A percentile compares a stretch with the other conserved stretches of the same genome.
Evolutionary conservation across 1,140 invertebrate genomes (phyloP).

Genomic region (Dendrolimus kikuchii): DNA sequence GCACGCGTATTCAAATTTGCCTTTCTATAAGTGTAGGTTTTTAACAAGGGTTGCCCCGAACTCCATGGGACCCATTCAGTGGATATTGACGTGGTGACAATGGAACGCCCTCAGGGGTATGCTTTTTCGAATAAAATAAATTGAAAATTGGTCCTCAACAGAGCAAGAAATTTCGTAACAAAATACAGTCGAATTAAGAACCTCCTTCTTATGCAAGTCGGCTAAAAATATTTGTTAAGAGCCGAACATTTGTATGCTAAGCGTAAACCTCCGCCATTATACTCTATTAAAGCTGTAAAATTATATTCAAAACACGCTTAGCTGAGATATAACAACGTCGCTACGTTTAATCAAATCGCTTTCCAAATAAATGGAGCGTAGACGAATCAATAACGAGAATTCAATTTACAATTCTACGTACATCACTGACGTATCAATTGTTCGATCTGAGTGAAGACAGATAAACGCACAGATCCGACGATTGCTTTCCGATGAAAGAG

Average conservation of each 20-base stretch:
- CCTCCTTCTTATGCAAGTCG: too few relatives aligned
- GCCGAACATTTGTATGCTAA: constrained; percentile 16
- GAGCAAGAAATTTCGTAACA: too few relatives aligned
- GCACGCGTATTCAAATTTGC: too few relatives aligned
- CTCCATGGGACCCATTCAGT: too few relatives aligned
- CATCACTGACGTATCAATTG: constrained; percentile 66
- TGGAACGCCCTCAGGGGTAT: too few relatives aligned
- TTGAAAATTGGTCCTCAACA: too few relatives aligned
- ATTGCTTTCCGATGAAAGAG: constrained; percentile 60
- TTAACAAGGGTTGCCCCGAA: too few relatives aligned
- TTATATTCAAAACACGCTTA: constrained; percentile 40
- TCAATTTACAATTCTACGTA: constrained; percentile 67
- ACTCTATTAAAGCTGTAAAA: constrained; percentile 20
- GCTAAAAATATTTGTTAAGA: too few relatives aligned
- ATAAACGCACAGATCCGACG: constrained; percentile 60
- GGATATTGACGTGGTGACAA: too few relatives aligned
- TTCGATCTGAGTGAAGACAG: constrained; percentile 62
- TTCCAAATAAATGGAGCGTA: constrained; percentile 59
- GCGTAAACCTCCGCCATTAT: constrained; percentile 17
- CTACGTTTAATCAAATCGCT: constrained; percentile 57
- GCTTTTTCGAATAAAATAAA: too few relatives aligned
- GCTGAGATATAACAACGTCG: constrained; percentile 44
- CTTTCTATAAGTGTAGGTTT: too few relatives aligned
- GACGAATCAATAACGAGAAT: constrained; percentile 64
- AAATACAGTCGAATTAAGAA: too few relatives aligned